Evolutionary conservation across 2,113 vertebrate genomes (phyloP).

Genomic region (Misgurnus anguillicaudatus): DNA sequence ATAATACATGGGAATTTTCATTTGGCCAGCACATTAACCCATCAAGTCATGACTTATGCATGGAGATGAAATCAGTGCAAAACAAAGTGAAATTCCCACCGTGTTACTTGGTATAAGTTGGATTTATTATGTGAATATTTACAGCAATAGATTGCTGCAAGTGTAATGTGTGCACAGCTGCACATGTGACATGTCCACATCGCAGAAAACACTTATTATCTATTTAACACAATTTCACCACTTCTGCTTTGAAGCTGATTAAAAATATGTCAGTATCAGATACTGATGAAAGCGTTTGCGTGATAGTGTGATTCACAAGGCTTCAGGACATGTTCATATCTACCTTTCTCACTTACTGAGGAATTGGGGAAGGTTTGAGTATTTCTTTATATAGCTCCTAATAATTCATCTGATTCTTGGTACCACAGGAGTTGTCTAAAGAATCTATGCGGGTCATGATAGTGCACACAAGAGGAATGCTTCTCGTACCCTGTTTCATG

Average conservation of each 20-base stretch:
- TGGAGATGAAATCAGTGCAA: constrained; percentile 27
- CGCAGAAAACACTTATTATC: not conserved
- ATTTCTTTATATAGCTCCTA: constrained; percentile 33
- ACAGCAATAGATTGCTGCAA: not conserved
- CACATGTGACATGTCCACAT: not conserved
- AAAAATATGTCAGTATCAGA: constrained; percentile 9
- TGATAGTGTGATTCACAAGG: constrained; percentile 4
- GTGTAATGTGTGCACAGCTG: not conserved
- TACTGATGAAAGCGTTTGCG: not conserved
- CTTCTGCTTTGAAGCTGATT: constrained; percentile 13
- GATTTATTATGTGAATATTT: constrained; percentile 32
- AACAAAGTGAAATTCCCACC: not conserved
- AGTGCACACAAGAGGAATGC: constrained; percentile 31
- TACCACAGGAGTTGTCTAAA: constrained; percentile 11
- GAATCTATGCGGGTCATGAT: not conserved
- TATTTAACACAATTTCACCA: not conserved
- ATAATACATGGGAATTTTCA: constrained; percentile 31
- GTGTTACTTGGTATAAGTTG: not conserved
- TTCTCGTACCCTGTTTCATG: constrained; percentile 11
- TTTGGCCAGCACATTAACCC: constrained; percentile 12
- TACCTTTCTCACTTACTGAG: not conserved
- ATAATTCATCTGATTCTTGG: constrained; percentile 30
- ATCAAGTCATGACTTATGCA: constrained; percentile 23
- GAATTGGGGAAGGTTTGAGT: constrained; percentile 3
- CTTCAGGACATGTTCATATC: not conserved